These are phyloP conservation scores for Lethocerus indicus DNA, from an alignment of 1,140 invertebrate species.

Conservation along the genomic window DNA sequence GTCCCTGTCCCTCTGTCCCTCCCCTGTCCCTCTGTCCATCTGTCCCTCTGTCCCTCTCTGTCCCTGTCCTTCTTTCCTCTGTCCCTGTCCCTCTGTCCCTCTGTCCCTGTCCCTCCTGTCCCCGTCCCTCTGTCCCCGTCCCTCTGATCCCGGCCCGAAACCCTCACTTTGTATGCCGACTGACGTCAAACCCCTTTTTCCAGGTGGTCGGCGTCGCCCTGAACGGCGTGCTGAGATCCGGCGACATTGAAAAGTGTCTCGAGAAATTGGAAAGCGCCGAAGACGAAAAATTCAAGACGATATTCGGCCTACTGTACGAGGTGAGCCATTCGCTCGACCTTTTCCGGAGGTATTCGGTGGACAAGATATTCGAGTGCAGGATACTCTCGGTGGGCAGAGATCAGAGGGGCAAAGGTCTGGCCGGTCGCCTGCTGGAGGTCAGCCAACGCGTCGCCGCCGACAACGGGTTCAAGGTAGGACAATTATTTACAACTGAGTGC, in stretches of 20 bases:
- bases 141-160: too few relatives aligned
- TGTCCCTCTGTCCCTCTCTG: too few relatives aligned
- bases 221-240: constrained; percentile 38
- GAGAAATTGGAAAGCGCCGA: constrained; percentile 33
- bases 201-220: constrained; percentile 48
- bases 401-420: constrained; percentile 49
- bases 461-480: constrained; percentile 44
- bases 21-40: too few relatives aligned
- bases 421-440: constrained; percentile 43
- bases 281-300: constrained; percentile 43
- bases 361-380: constrained; percentile 58
- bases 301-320: constrained; percentile 43
- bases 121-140: too few relatives aligned
- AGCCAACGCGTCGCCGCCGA: constrained; percentile 43
- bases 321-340: constrained; percentile 40
- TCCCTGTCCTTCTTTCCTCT: too few relatives aligned
- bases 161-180: too few relatives aligned
- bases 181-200: too few relatives aligned
- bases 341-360: constrained; percentile 42
- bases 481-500: neutral
- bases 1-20: too few relatives aligned
- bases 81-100: too few relatives aligned
- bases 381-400: constrained; percentile 55
- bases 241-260: constrained; percentile 36
- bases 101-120: too few relatives aligned